Evolutionary conservation across 1,140 invertebrate genomes (phyloP).

Genomic region (Heliconius congener): DNA sequence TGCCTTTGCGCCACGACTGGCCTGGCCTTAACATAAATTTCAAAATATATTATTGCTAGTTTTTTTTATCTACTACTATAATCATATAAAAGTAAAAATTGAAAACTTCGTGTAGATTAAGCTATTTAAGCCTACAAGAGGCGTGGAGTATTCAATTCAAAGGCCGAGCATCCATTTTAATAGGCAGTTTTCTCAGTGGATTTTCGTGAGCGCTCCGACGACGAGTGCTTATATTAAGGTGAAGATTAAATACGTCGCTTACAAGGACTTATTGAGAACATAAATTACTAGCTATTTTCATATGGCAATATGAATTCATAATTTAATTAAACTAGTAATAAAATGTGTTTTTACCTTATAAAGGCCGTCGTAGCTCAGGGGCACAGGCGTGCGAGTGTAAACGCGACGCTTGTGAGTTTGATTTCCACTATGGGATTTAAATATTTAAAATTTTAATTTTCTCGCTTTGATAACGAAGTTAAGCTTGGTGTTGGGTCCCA

Average conservation of each 20-base stretch:
- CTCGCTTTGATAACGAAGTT: too few relatives aligned
- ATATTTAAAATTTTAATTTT: too few relatives aligned
- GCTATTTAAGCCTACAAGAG: slow-evolving; percentile 9
- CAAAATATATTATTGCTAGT: background rate
- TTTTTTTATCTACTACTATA: background rate
- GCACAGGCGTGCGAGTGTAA: too few relatives aligned
- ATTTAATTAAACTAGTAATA: background rate
- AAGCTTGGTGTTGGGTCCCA: too few relatives aligned
- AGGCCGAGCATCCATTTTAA: slow-evolving; percentile 14
- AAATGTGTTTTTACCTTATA: background rate
- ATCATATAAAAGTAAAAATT: background rate
- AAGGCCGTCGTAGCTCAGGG: too few relatives aligned
- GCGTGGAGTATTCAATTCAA: slow-evolving; percentile 12
- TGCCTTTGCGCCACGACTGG: too few relatives aligned
- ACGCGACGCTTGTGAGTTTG: background rate
- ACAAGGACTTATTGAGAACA: slow-evolving; percentile 14
- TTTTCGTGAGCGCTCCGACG: slow-evolving; percentile 11
- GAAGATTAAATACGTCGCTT: slow-evolving; percentile 24
- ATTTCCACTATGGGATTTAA: background rate
- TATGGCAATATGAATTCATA: background rate
- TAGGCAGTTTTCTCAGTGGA: slow-evolving; percentile 20
- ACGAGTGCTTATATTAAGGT: slow-evolving; percentile 15
- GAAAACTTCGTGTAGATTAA: background rate
- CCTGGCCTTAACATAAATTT: background rate
- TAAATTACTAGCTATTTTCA: slow-evolving; percentile 11